Evolutionary conservation across 2,113 vertebrate species (phyloP).

Genomic region (Xiphorhynchus elegans): DNA sequence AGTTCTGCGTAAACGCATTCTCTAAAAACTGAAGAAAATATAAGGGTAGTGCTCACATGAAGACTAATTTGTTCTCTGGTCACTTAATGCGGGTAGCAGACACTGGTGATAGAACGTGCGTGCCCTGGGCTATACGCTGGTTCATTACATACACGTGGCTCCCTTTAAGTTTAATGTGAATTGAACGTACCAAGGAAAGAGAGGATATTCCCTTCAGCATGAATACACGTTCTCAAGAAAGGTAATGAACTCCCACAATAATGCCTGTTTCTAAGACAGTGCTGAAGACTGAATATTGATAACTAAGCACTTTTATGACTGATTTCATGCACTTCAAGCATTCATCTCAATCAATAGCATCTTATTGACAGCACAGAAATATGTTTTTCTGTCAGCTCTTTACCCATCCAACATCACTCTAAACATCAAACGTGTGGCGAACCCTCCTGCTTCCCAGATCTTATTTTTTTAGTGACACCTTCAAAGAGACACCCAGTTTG

Average conservation of each 20-base stretch:
- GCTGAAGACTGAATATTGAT: neutral
- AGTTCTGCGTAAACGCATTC: neutral
- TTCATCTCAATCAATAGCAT: neutral
- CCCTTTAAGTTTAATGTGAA: slow-evolving; percentile 7
- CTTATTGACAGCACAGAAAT: neutral
- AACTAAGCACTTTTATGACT: neutral
- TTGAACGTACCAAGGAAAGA: neutral
- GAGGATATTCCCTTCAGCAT: neutral
- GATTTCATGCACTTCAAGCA: neutral
- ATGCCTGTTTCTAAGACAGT: neutral
- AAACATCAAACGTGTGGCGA: neutral
- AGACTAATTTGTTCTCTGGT: neutral
- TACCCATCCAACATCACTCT: neutral
- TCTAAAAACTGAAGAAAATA: neutral
- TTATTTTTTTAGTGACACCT: neutral
- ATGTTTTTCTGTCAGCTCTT: neutral
- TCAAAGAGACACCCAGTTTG: rapidly evolving
- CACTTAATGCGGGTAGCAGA: neutral
- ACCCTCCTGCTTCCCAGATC: neutral
- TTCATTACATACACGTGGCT: neutral
- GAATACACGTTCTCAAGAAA: neutral
- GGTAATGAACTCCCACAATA: neutral
- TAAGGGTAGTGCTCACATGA: neutral
- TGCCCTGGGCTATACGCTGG: neutral
- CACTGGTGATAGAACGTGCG: rapidly evolving